Evolutionary conservation across 1,140 invertebrate species (phyloP), one percentile per base, ranked within the genome.

Genomic region (Zaprionus ghesquierei): DNA sequence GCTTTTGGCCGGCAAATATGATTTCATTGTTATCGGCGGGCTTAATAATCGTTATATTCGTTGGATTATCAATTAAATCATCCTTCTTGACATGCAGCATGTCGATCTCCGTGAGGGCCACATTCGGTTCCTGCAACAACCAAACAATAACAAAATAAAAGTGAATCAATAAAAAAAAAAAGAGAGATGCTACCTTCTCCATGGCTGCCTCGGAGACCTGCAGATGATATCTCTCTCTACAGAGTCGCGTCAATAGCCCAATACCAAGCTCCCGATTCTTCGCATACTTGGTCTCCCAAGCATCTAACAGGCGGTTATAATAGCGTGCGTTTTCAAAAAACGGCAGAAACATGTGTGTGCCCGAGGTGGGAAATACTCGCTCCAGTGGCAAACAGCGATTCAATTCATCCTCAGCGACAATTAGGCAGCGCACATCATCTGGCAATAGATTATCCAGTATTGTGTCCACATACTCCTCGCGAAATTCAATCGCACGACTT

Each of bases 401-500:
- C 13, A 98, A 93, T 92, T 99, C 98, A 92, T 99, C 98, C 92
- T 99, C 98, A n/a, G 96, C 95, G 53, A 95, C 94, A 4, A 98
- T 94, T 4, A 99, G 92, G 77, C 97, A 96, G 0, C 97, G 94
- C 5, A 98, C 94, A 92, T 99, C 98, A 89, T 99, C 97, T 15
- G 97, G 96, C 9, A 96, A 97, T 5, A 99, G 92, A 64, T 95
- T 94, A 1, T 96, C 94, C 4, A 98, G 91, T 73, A 98, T 97
- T 23, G 94, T 94, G 13, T 94, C 93, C 1, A 97, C 91, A 86
- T 97, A 97, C 93, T 96, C 94, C 60, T 95, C 94, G 56, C 96
- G 92, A 55, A 93, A 93, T 71, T 94, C 94, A 75, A 94, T 92
- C 74, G 94, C 94, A 38, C 89, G 90, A 50, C 90, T 91, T 1